Conservation (phyloP, 2,797 vertebrate species). For the Linurgus olivaceus region DNA sequence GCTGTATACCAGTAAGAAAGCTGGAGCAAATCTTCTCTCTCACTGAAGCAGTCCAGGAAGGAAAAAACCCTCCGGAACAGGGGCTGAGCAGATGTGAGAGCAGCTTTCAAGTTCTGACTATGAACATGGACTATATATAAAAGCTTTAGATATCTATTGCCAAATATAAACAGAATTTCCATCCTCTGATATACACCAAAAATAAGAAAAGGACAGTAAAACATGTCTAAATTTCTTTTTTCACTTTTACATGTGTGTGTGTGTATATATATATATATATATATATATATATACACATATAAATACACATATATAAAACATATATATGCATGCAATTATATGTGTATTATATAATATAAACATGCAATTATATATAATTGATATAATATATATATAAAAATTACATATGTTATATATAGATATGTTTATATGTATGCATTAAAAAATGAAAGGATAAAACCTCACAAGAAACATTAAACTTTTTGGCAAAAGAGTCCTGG, state of each 20-base stretch:
- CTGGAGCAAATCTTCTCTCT: neutral
- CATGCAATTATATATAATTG: neutral
- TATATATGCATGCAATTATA: neutral
- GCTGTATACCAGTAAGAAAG: neutral
- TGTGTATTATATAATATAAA: neutral
- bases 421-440: neutral
- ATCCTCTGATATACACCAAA: neutral
- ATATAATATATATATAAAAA: neutral
- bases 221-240: neutral
- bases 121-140: neutral
- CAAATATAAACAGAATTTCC: neutral
- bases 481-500: neutral
- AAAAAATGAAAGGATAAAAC: neutral
- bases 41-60: neutral
- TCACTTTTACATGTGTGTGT: neutral
- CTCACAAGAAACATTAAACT: neutral
- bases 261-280: too few relatives aligned
- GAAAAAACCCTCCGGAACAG: neutral
- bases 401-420: neutral
- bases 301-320: too few relatives aligned
- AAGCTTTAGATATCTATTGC: neutral
- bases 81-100: neutral
- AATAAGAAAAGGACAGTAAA: neutral
- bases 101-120: neutral
- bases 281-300: too few relatives aligned